Evolutionary conservation across 1,140 invertebrate species (phyloP), one percentile per base, ranked within the genome.

Genomic region (Drosophila varians): DNA sequence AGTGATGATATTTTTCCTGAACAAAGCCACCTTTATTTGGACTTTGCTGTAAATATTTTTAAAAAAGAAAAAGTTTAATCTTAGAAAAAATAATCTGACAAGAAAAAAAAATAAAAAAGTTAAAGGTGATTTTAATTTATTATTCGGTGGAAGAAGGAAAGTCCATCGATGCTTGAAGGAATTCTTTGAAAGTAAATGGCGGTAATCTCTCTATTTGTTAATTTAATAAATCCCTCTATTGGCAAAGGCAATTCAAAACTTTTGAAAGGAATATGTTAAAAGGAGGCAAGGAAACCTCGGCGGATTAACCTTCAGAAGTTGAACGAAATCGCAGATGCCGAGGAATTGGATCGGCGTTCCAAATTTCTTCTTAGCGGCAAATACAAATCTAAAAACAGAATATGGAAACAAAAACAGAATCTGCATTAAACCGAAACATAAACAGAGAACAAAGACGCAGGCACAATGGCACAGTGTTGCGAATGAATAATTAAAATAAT

Each of bases 401-500:
- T 12, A 19, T 18, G n/a, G n/a, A 64, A 62, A 18, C 12, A 11
- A n/a, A 34, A 45, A 45, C 18, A 9, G 4, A 34, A 16, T n/a
- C 60, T n/a, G 26, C 16, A 61, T 12, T 25, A 42, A 1, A 43
- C 16, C 18, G 21, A n/a, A 31, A 11, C 3, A 28, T 25, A 3
- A 7, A 0, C 26, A 14, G 1, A 28, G 26, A 25, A 78, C 74
- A 77, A 70, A 58, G 64, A 38, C 6, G 46, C 38, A 23, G 49
- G n/a, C 36, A 83, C 78, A 83, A 83, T 84, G 75, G 65, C 70
- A 69, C 79, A 84, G 79, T 84, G 80, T 84, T 84, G 72, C 80
- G 72, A 86, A 76, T 76, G 68, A 80, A 84, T 84, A 84, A 84
- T 84, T 84, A 84, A 61, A 74, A 84, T 84, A 84, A 80, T 80